Evolutionary conservation across 2,113 vertebrate species (phyloP).

Genomic region (Capreolus pygargus): DNA sequence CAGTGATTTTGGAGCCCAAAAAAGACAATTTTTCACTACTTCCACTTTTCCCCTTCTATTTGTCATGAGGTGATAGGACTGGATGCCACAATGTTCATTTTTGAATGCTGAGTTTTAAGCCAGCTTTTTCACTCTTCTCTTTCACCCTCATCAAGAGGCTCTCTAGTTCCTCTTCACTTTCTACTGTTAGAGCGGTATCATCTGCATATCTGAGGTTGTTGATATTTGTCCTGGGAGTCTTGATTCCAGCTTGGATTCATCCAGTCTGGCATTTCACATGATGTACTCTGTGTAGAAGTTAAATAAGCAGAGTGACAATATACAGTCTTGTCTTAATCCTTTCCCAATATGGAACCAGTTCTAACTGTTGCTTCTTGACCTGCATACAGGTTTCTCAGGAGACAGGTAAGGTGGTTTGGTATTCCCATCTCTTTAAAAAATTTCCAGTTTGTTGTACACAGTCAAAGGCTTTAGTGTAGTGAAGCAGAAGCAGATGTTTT

Average conservation of each 20-base stretch:
- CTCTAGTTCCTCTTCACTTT: background rate
- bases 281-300: background rate
- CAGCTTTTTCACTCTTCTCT: background rate
- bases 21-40: background rate
- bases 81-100: background rate
- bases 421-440: background rate
- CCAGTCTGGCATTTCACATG: background rate
- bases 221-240: background rate
- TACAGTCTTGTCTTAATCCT: background rate
- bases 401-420: background rate
- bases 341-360: background rate
- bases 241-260: background rate
- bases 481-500: background rate
- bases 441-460: background rate
- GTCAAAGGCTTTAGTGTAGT: background rate
- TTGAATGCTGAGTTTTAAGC: background rate
- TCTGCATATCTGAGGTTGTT: background rate
- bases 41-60: background rate
- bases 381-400: background rate
- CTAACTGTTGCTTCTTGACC: background rate
- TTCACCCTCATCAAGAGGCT: background rate
- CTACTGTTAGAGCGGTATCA: background rate
- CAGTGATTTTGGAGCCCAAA: background rate
- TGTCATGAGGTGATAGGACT: background rate
- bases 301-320: background rate